Evolutionary conservation across 2,888 invertebrate genomes (phyloP), one percentile per base, ranked within the genome.

Genomic region (Thelaira solivaga): DNA sequence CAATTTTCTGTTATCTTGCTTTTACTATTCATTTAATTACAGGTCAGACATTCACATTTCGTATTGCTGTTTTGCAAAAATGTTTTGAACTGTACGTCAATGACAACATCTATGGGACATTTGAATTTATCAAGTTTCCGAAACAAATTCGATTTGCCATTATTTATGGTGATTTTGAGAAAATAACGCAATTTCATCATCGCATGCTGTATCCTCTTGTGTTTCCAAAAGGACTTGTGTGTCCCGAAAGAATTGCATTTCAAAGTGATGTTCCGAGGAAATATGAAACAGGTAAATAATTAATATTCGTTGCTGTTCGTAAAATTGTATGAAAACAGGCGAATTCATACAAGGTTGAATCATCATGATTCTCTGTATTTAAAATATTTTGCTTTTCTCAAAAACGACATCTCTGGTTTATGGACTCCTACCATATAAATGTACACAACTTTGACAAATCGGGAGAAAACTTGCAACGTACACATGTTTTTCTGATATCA

Each of bases 1-100:
- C n/a, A n/a, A n/a, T n/a, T n/a, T n/a, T n/a, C n/a, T n/a, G n/a
- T n/a, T n/a, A n/a, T n/a, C n/a, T n/a, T 36, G 0, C 39, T 4
- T 7, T n/a, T 24, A 24, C 26, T 5, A n/a, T 41, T 36, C 13
- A 13, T 41, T 43, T 59, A 16, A 13, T 74, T 71, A 0, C 16
- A 86, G 86, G 89, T 5, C 88, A 89, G 83, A 83, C 79, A 2
- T 89, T 89, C 49, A 88, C 83, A 31, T 88, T 89, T 75, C 87
- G 89, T 6, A 86, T 89, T 10, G 88, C 88, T 18, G 86, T 88
- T 0, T 82, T 89, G 8, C 89, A 89, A 59, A 87, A 87, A 73
- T 86, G 86, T 74, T 89, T 89, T 65, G 88, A 89, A 81, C 89
- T 89, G 57, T 89, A 89, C 69, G 87, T 89, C 2, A 89, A 89